These are phyloP conservation scores for Ianthella basta DNA, from an alignment of 37 sponge, comb jelly and placozoan genomes.

Conservation along the genomic window DNA sequence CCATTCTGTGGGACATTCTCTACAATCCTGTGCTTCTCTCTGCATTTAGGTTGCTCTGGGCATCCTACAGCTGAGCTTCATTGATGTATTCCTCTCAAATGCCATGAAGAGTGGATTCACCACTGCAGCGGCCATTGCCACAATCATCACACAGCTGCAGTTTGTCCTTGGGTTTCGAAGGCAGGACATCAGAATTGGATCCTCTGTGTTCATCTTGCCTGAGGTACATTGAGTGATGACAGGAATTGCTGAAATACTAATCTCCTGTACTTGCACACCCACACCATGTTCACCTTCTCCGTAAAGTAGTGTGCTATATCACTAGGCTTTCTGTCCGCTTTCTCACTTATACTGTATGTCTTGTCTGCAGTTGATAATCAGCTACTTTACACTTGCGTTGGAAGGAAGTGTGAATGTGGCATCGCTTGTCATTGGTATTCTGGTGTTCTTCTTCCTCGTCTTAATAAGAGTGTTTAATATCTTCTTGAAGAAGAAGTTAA, in stretches of 20 bases:
- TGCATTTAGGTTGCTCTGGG: not conserved
- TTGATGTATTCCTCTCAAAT: not conserved
- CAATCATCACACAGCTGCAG: conserved; percentile 9
- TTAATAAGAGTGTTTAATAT: not conserved
- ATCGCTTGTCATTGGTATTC: not conserved
- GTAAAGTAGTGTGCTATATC: no score
- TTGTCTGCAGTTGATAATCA: not conserved
- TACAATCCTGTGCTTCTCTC: not conserved
- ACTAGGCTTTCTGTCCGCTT: no score
- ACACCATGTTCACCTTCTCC: no score
- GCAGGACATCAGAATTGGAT: not conserved
- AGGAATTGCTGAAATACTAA: no score
- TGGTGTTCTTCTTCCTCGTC: not conserved
- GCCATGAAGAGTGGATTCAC: conserved; percentile 25
- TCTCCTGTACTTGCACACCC: no score
- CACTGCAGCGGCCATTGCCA: conserved; percentile 1
- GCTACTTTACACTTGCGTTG: not conserved
- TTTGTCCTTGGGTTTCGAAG: conserved; percentile 13
- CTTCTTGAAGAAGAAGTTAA: conserved; percentile 1
- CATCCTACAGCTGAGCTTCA: not conserved
- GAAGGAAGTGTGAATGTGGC: not conserved
- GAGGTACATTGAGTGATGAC: not conserved
- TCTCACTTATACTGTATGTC: no score
- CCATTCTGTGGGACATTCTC: no score
- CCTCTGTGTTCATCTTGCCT: not conserved